Conservation (phyloP, 2,113 vertebrate species). For the Gambusia holbrooki region DNA sequence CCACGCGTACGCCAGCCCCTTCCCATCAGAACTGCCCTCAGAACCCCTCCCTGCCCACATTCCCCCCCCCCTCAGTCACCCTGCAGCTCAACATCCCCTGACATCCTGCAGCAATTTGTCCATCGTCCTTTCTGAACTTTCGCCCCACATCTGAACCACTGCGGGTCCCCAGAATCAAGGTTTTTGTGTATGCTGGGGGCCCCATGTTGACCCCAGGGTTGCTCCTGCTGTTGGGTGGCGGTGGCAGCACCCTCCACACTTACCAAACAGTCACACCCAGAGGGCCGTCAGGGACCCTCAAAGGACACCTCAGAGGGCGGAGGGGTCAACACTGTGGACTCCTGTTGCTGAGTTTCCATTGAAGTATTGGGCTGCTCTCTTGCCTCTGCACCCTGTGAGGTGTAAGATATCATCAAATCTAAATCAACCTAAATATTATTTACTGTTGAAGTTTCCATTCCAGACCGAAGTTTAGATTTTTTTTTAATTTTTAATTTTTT, state of each 20-base stretch:
- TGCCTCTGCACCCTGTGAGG: slow-evolving; percentile 41
- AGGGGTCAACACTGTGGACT: slow-evolving; percentile 57
- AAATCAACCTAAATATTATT: slow-evolving; percentile 59
- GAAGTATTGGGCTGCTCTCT: slow-evolving; percentile 66
- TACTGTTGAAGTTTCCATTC: slow-evolving; percentile 72
- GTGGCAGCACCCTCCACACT: slow-evolving; percentile 13
- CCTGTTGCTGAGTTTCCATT: slow-evolving; percentile 39
- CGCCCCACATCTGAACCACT: slow-evolving; percentile 26
- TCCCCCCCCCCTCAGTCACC: slow-evolving; percentile 16
- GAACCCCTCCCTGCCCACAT: slow-evolving; percentile 37
- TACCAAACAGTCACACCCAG: slow-evolving; percentile 16
- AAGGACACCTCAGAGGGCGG: slow-evolving; percentile 25
- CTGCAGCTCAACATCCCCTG: slow-evolving; percentile 34
- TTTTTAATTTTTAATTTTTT: slow-evolving; percentile 17
- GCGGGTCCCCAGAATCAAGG: slow-evolving; percentile 22
- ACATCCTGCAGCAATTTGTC: slow-evolving; percentile 32
- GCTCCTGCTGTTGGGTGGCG: slow-evolving; percentile 8
- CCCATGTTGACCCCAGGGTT: slow-evolving; percentile 20
- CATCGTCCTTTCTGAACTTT: slow-evolving; percentile 19
- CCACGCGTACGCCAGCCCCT: background rate
- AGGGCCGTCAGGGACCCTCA: slow-evolving; percentile 41
- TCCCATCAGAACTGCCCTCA: slow-evolving; percentile 9
- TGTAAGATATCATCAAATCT: slow-evolving; percentile 54
- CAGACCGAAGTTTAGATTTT: slow-evolving; percentile 57
- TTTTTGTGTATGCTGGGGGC: slow-evolving; percentile 15